phyloP scores from a whole-genome alignment of 2,113 vertebrate genomes.

The Cheilinus undulatus region DNA sequence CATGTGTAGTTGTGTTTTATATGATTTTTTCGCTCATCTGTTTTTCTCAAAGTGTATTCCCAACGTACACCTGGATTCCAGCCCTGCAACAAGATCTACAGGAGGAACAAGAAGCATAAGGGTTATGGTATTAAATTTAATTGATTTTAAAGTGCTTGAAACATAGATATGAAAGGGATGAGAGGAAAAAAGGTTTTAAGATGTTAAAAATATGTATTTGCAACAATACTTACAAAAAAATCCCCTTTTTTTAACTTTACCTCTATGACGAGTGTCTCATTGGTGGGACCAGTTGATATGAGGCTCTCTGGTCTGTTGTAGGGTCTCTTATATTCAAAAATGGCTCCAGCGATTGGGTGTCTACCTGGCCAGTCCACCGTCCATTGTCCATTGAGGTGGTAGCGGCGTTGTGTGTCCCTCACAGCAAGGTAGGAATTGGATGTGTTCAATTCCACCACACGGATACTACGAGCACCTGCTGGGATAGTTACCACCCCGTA shows the following conservation, averaged over 20 bases:
- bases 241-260: constrained; percentile 67
- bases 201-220: not conserved
- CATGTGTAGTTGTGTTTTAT: constrained; percentile 87
- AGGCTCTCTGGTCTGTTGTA: constrained; percentile 88
- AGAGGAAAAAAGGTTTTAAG: not conserved
- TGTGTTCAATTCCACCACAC: constrained; percentile 84
- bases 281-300: constrained; percentile 86
- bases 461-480: constrained; percentile 87
- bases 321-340: constrained; percentile 88
- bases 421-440: constrained; percentile 89
- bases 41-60: constrained; percentile 86
- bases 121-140: no score
- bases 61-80: constrained; percentile 89
- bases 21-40: constrained; percentile 67
- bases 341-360: constrained; percentile 86
- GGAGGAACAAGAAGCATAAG: not conserved
- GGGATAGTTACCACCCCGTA: constrained; percentile 87
- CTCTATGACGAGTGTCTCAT: constrained; percentile 89
- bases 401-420: constrained; percentile 82
- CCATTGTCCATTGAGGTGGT: constrained; percentile 90
- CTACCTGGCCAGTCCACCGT: constrained; percentile 89
- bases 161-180: no score
- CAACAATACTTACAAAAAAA: not conserved
- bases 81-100: constrained; percentile 89
- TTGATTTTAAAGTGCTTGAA: no score